Evolutionary conservation across 2,888 invertebrate genomes (phyloP).

Genomic region (Euspilapteryx auroguttella): DNA sequence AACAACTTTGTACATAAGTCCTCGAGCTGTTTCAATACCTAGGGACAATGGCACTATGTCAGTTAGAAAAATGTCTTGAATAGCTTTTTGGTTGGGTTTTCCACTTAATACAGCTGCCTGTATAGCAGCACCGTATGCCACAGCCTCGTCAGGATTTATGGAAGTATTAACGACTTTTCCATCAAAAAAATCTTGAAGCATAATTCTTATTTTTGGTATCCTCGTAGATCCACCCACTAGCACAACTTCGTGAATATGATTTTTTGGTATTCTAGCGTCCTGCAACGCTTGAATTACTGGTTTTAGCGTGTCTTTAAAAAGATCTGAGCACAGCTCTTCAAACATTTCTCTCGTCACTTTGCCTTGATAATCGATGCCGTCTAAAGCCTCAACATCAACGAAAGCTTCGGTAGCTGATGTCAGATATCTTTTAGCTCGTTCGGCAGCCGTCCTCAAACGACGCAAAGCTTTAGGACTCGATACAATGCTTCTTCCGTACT

Average conservation of each 20-base stretch:
- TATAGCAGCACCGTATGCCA: constrained; percentile 71
- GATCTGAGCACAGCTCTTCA: constrained; percentile 68
- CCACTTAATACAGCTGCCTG: constrained; percentile 68
- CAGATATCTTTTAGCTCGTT: constrained; percentile 69
- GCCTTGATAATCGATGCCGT: constrained; percentile 66
- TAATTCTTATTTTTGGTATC: constrained; percentile 71
- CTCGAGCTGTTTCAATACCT: constrained; percentile 32
- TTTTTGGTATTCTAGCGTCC: constrained; percentile 74
- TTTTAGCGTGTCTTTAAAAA: constrained; percentile 67
- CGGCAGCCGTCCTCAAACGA: constrained; percentile 68
- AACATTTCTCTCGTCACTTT: constrained; percentile 68
- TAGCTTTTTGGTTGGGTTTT: constrained; percentile 52
- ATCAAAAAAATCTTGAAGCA: constrained; percentile 69
- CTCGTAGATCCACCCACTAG: constrained; percentile 76
- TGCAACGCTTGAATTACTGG: constrained; percentile 72
- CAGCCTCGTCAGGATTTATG: constrained; percentile 75
- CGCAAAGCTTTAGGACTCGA: constrained; percentile 64
- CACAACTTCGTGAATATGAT: constrained; percentile 70
- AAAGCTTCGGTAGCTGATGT: constrained; percentile 71
- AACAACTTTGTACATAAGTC: constrained; percentile 33
- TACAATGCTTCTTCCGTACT: constrained; percentile 64
- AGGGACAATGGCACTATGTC: constrained; percentile 35
- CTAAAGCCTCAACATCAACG: constrained; percentile 70
- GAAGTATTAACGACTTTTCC: constrained; percentile 67
- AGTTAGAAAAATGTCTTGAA: constrained; percentile 18